Conservation (phyloP, 1,140 invertebrate species). For the Caenorhabditis brenneri region DNA sequence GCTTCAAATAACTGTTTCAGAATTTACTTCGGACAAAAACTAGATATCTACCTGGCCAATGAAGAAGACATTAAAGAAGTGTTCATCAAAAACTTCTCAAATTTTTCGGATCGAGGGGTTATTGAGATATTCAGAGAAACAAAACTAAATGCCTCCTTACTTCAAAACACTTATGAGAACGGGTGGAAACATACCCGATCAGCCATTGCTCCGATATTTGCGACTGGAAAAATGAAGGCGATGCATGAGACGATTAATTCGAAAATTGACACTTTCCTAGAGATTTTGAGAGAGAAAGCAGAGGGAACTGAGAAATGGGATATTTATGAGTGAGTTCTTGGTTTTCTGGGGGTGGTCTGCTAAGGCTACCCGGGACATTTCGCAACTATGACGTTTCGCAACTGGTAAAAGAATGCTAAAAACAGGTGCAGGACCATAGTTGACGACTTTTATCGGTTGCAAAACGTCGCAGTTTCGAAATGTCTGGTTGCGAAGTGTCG, state of each 20-base stretch:
- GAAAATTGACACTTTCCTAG: conserved; percentile 27
- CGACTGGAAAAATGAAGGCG: conserved; percentile 43
- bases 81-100: conserved; percentile 41
- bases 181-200: conserved; percentile 29
- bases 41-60: neutral
- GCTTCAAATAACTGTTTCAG: too few species aligned
- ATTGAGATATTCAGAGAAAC: neutral
- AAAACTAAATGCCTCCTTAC: neutral
- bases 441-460: too few species aligned
- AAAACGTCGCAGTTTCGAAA: too few species aligned
- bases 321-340: conserved; percentile 37
- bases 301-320: neutral
- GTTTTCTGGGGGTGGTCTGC: neutral
- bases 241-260: conserved; percentile 33
- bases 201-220: conserved; percentile 12
- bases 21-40: neutral
- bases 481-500: too few species aligned
- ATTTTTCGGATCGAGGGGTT: conserved; percentile 4
- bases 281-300: conserved; percentile 35
- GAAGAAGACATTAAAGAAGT: conserved; percentile 28
- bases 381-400: too few species aligned
- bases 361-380: too few species aligned
- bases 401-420: too few species aligned
- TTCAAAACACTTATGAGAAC: neutral
- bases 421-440: too few species aligned